phyloP scores from a whole-genome alignment of 2,888 invertebrate species.

The Galerucella calmariensis region DNA sequence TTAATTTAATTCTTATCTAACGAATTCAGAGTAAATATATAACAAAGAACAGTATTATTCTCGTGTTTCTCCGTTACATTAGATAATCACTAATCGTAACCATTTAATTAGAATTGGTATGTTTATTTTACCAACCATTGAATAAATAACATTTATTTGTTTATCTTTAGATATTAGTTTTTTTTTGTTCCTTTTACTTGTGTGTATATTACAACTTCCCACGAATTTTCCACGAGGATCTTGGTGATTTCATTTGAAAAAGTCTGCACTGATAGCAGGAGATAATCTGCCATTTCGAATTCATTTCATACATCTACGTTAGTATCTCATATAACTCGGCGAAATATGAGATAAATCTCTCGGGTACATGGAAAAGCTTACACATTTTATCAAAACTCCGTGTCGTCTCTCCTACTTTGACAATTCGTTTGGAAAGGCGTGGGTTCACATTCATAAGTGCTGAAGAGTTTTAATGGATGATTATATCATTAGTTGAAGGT shows the following conservation, averaged over 20 bases:
- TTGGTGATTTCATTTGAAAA: background rate
- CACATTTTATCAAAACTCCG: background rate
- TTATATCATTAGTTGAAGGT: background rate
- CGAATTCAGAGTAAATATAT: too few species aligned
- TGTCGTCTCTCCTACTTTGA: background rate
- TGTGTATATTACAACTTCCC: background rate
- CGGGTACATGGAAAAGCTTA: background rate
- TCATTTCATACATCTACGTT: constrained; percentile 2
- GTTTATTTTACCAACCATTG: background rate
- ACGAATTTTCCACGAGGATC: background rate
- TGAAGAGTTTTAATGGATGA: background rate
- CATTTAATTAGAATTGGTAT: too few species aligned
- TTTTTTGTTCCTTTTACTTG: background rate
- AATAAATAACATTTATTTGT: background rate
- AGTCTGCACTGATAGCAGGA: background rate
- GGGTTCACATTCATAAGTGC: background rate
- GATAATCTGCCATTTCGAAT: background rate
- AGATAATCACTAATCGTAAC: background rate
- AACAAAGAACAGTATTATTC: too few species aligned
- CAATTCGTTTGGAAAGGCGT: background rate
- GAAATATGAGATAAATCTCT: background rate
- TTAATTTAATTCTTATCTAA: background rate
- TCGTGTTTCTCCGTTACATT: background rate
- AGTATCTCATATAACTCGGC: background rate
- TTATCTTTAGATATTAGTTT: background rate